These are phyloP conservation scores for Falcunculus frontatus DNA, from an alignment of 2,113 vertebrate species.

Conservation along the genomic window DNA sequence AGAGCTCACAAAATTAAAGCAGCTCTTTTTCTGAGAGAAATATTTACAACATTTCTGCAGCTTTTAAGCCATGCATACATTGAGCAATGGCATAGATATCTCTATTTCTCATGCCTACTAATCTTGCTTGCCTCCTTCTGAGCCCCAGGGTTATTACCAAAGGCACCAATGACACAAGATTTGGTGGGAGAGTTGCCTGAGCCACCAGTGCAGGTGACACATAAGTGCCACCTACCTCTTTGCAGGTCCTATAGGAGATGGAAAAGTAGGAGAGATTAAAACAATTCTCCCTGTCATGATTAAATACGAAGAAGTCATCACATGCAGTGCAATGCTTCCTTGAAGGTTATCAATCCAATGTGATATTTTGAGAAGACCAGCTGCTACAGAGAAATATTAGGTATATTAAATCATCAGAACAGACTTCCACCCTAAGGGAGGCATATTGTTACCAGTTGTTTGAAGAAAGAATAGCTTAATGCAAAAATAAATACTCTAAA, in stretches of 20 bases:
- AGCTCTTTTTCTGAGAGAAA: background rate
- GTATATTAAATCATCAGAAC: background rate
- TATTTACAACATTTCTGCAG: background rate
- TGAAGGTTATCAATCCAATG: slow-evolving; percentile 23
- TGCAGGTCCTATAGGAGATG: background rate
- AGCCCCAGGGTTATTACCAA: background rate
- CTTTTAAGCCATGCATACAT: background rate
- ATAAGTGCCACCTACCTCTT: background rate
- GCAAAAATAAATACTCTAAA: slow-evolving; percentile 16
- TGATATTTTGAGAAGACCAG: slow-evolving; percentile 31
- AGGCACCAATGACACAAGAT: background rate
- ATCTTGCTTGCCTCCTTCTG: background rate
- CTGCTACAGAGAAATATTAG: background rate
- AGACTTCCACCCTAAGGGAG: background rate
- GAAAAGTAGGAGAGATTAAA: background rate
- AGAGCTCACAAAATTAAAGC: background rate
- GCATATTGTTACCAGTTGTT: background rate
- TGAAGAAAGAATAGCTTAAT: slow-evolving; percentile 12
- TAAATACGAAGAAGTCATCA: background rate
- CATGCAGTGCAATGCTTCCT: background rate
- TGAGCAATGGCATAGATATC: background rate
- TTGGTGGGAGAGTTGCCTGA: background rate
- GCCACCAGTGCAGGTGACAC: background rate
- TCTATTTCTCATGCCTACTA: background rate
- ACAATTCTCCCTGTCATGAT: background rate